Conservation (phyloP, 2,888 invertebrate genomes). For the Mythimna vitellina region DNA sequence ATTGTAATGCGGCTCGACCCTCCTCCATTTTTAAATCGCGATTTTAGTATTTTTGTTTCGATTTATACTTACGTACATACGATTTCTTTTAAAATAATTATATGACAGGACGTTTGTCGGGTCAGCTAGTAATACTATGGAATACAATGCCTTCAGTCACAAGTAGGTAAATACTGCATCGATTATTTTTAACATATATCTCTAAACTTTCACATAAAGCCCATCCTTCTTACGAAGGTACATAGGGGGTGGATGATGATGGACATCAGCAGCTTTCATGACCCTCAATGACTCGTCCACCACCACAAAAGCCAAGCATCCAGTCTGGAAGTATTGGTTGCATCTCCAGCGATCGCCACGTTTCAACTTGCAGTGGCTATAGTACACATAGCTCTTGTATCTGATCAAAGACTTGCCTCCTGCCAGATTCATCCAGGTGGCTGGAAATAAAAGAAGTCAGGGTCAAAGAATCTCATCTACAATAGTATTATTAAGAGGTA, state of each 20-base stretch:
- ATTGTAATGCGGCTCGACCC: too few species aligned
- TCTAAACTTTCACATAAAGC: constrained; percentile 10
- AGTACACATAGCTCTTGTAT: constrained; percentile 41
- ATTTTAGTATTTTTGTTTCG: too few species aligned
- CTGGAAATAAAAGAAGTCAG: constrained; percentile 36
- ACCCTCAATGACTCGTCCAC: constrained; percentile 32
- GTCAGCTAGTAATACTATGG: not conserved
- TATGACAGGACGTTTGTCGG: too few species aligned
- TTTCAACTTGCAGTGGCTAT: constrained; percentile 44
- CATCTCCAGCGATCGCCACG: constrained; percentile 47
- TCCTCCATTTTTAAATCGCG: too few species aligned
- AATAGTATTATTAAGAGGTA: too few species aligned
- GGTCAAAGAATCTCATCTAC: not conserved
- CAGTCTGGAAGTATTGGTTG: constrained; percentile 40
- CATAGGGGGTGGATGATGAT: constrained; percentile 35
- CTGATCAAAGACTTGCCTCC: constrained; percentile 38
- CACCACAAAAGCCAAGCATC: constrained; percentile 42
- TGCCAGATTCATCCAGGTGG: constrained; percentile 30
- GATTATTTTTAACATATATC: not conserved
- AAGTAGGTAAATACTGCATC: not conserved
- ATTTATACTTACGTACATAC: too few species aligned
- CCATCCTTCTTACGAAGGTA: constrained; percentile 29
- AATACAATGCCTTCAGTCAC: not conserved
- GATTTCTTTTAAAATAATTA: too few species aligned
- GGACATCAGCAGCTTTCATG: constrained; percentile 29